Conservation (phyloP, 2,113 vertebrate species). For the Sphyrna mokarran region DNA sequence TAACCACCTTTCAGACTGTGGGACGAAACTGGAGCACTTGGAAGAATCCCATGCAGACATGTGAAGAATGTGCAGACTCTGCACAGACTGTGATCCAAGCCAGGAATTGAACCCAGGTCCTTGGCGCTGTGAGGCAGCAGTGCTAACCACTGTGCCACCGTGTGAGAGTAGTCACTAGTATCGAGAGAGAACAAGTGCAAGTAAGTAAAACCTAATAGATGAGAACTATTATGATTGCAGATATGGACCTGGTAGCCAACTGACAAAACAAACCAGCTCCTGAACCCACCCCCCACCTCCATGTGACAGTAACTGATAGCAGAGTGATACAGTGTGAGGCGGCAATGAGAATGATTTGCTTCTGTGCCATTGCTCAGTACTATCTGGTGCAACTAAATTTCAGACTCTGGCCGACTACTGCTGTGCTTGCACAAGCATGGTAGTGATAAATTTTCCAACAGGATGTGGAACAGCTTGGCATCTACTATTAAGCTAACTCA, state of each 20-base stretch:
- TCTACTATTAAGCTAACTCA: too few relatives aligned
- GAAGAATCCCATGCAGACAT: too few relatives aligned
- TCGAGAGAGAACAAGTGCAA: background rate
- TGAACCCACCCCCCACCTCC: background rate
- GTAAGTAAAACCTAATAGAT: background rate
- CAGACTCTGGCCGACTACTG: background rate
- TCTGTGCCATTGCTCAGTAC: background rate
- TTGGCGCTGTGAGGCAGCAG: too few relatives aligned
- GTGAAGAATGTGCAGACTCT: too few relatives aligned
- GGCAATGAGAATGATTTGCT: background rate
- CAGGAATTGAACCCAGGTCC: too few relatives aligned
- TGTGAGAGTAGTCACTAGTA: background rate
- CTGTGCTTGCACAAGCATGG: background rate
- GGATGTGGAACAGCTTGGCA: background rate
- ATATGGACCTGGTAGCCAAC: too few relatives aligned
- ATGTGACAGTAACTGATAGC: background rate
- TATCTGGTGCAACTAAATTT: background rate
- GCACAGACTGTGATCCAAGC: too few relatives aligned
- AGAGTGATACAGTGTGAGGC: background rate
- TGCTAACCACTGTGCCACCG: too few relatives aligned
- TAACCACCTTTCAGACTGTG: too few relatives aligned
- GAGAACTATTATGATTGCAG: background rate
- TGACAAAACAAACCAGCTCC: background rate
- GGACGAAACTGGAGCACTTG: too few relatives aligned
- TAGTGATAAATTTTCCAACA: background rate